phyloP scores from a whole-genome alignment of 2,113 vertebrate species.

The Stercorarius parasiticus region DNA sequence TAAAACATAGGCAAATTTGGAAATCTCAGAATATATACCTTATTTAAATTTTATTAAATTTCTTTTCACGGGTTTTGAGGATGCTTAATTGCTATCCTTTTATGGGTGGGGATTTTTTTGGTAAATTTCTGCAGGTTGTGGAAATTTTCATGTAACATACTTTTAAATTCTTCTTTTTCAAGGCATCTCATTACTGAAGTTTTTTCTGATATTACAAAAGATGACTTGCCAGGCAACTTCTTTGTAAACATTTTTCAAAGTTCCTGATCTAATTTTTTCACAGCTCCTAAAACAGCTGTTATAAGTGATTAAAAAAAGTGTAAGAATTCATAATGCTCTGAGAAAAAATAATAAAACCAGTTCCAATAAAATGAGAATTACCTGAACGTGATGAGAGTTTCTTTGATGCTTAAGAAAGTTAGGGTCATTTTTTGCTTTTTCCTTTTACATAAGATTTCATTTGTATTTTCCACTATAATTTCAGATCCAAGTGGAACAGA shows the following conservation, averaged over 20 bases:
- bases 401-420: neutral
- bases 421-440: neutral
- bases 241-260: neutral
- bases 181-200: neutral
- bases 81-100: neutral
- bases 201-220: neutral
- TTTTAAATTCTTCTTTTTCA: neutral
- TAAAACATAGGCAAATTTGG: neutral
- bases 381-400: neutral
- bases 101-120: fast-evolving
- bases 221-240: neutral
- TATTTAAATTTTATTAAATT: neutral
- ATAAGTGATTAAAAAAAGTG: neutral
- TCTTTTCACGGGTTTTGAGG: neutral
- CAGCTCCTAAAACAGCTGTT: neutral
- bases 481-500: neutral
- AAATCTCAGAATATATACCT: neutral
- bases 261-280: neutral
- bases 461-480: conserved; percentile 2
- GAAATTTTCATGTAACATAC: neutral
- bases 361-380: neutral
- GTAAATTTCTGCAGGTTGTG: neutral
- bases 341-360: conserved; percentile 31
- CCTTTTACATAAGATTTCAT: neutral
- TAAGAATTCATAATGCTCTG: neutral